Conservation (phyloP, 35 echinoderm and acorn worm species). For the Holothuria glaberrima region DNA sequence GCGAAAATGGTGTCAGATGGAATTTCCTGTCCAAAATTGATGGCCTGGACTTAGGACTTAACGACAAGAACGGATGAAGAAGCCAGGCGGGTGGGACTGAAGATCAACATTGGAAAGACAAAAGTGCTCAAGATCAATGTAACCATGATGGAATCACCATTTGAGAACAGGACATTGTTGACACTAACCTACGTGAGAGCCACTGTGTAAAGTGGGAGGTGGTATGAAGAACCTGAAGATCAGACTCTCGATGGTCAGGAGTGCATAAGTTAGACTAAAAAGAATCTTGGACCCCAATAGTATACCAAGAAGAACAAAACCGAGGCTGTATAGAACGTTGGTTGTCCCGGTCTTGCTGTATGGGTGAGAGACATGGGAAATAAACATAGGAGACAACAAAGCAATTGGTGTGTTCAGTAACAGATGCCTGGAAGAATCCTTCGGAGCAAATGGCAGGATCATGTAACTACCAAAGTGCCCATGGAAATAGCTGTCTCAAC, state of each 20-base stretch:
- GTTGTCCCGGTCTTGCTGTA: not conserved
- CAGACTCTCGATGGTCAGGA: no score
- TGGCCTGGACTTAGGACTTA: no score
- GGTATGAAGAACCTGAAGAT: no score
- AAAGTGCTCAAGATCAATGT: no score
- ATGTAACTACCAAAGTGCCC: not conserved
- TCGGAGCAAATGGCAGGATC: constrained; percentile 10
- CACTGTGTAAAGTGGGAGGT: no score
- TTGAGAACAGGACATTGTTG: not conserved
- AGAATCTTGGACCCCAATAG: no score
- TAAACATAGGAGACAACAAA: constrained; percentile 26
- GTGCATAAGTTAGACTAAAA: no score
- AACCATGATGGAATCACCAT: constrained; percentile 7
- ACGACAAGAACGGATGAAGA: not conserved
- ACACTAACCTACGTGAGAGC: no score
- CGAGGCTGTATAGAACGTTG: not conserved
- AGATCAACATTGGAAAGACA: no score
- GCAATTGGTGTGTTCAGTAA: not conserved
- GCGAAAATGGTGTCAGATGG: not conserved
- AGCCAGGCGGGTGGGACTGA: constrained; percentile 31
- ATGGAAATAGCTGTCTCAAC: constrained; percentile 1
- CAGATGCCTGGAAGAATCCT: no score
- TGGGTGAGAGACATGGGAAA: constrained; percentile 39
- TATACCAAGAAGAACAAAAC: no score
- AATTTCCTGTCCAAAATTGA: no score